phyloP scores from a whole-genome alignment of 2,888 invertebrate species.

The Cephus runcator region DNA sequence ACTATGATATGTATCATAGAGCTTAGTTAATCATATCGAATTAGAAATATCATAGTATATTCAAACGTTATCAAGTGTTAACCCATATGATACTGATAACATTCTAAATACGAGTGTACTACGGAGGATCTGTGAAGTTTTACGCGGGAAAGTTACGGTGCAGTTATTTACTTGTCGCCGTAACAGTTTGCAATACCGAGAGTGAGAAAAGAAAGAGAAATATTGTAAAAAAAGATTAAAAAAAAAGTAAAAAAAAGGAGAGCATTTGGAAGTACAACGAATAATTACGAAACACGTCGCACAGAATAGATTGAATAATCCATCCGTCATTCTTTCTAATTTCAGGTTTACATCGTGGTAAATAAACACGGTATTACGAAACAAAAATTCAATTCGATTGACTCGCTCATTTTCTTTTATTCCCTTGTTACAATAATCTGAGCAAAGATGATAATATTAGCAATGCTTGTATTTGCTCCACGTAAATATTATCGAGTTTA shows the following conservation, averaged over 20 bases:
- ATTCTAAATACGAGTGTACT: slow-evolving; percentile 12
- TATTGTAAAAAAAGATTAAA: slow-evolving; percentile 11
- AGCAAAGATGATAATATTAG: not conserved
- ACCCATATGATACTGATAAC: slow-evolving; percentile 11
- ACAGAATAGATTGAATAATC: not conserved
- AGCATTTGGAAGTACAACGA: not conserved
- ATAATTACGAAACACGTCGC: not conserved
- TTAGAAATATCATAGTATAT: slow-evolving; percentile 10
- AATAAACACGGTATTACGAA: not conserved
- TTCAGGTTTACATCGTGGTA: not conserved
- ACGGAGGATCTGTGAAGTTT: slow-evolving; percentile 12
- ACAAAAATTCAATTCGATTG: not conserved
- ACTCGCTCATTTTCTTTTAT: not conserved
- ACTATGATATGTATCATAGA: not conserved
- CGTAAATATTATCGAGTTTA: not conserved
- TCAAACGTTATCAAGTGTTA: slow-evolving; percentile 12
- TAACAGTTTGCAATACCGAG: slow-evolving; percentile 12
- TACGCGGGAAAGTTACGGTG: slow-evolving; percentile 16
- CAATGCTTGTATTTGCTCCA: not conserved
- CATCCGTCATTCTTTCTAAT: not conserved
- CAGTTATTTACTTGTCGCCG: not conserved
- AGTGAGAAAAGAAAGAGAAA: slow-evolving; percentile 9
- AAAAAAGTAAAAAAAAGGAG: slow-evolving; percentile 4
- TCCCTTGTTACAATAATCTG: not conserved
- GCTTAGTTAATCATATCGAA: slow-evolving; percentile 6